Conservation (phyloP, 2,888 invertebrate species). For the Rhodophaea formosa region DNA sequence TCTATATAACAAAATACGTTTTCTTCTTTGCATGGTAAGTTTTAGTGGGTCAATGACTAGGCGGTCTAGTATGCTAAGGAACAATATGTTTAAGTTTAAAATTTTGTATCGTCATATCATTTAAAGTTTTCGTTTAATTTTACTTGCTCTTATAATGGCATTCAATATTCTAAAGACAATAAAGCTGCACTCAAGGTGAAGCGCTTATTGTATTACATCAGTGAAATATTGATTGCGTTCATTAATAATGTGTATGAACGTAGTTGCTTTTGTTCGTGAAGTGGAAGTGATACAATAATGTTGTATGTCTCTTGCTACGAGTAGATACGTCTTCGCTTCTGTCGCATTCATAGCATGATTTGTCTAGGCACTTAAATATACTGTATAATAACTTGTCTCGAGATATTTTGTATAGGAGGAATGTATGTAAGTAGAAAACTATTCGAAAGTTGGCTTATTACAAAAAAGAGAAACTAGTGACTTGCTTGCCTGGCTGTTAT, state of each 20-base stretch:
- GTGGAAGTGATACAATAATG: not conserved
- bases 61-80: slow-evolving; percentile 15
- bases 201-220: not conserved
- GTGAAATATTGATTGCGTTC: slow-evolving; percentile 6
- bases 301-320: not conserved
- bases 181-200: not conserved
- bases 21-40: slow-evolving; percentile 42
- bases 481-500: too few species aligned
- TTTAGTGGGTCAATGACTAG: slow-evolving; percentile 57
- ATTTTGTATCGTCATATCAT: not conserved
- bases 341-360: not conserved
- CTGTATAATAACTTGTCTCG: too few species aligned
- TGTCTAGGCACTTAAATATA: too few species aligned
- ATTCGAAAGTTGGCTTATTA: too few species aligned
- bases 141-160: too few species aligned
- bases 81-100: not conserved
- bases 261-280: not conserved
- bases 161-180: too few species aligned
- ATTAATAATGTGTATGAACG: not conserved
- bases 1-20: slow-evolving; percentile 60
- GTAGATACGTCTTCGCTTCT: not conserved
- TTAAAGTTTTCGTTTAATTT: too few species aligned
- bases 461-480: too few species aligned
- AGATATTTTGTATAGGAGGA: too few species aligned
- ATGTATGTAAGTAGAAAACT: too few species aligned